Base-by-base conservation (phyloP, 2,797 vertebrate species). In the Myripristis jacobus region DNA sequence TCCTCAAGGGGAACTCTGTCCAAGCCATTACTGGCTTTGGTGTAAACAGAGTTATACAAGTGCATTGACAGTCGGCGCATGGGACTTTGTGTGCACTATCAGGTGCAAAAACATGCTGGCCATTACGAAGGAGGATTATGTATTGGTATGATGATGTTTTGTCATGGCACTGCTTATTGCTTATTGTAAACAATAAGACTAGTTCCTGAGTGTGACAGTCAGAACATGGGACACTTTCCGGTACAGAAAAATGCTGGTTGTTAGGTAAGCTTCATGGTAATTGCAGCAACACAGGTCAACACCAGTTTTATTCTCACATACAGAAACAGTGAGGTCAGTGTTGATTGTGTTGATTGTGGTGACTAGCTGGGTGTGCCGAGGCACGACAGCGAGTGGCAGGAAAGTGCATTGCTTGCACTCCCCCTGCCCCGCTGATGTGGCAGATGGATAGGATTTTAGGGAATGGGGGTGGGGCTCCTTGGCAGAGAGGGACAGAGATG, bases 391-490 rank as follows among this genome's bases (percentile, higher is more conserved):
- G 74, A 82, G 79, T 84, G 75, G 86, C 46, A 68, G 79, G 79
- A 91, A 92, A 88, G 86, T 88, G 89, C 88, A 67, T 75, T 50
- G 78, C 87, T 90, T 85, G 91, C 77, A 78, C 84, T 90, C 68
- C 18, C 57, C 74, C 75, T 82, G 87, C 76, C 83, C 87, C 53
- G 70, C 88, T 88, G 87, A 85, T 91, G 63, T 1, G 78, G 88
- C 91, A 92, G 90, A 92, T 93, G 87, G 91, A 91, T 80, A 57
- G 81, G 86, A 81, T 87, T 89, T 88, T 84, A 69, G 74, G 64
- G 70, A 73, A 67, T 21, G 70, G 68, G 31, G 79, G 80, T 19
- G 81, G 87, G 83, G 57, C 73, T 65, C 55, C 66, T 80, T 92
- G 88, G 86, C 84, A 77, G 78, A 59, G 66, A 86, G 83, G 84